Percentiles rank a stretch among this genome's conserved stretches.
Evolutionary conservation across 2,113 vertebrate species (phyloP).

Genomic region (Xenopus borealis): DNA sequence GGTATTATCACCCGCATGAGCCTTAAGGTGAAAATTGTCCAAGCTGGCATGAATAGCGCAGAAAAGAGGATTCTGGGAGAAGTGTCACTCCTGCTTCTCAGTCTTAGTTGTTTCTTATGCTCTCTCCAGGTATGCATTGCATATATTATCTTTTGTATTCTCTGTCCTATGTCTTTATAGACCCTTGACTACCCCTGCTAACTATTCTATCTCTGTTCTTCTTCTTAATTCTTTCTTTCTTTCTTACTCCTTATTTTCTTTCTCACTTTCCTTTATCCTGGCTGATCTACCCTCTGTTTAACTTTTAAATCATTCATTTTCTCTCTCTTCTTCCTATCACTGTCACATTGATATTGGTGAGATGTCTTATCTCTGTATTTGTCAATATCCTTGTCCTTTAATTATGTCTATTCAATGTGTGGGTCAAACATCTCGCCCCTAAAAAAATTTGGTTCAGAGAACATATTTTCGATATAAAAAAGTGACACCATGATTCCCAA

Average conservation of each 20-base stretch:
- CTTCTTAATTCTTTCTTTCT: not conserved
- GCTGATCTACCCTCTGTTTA: slow-evolving; percentile 20
- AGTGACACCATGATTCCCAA: too few relatives aligned
- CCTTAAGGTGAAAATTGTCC: slow-evolving; percentile 5
- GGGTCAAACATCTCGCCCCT: too few relatives aligned
- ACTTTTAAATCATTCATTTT: slow-evolving; percentile 20
- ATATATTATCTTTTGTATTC: not conserved
- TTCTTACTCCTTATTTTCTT: slow-evolving; percentile 41
- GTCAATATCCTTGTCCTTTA: not conserved
- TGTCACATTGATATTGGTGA: not conserved
- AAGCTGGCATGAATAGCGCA: not conserved
- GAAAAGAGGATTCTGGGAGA: slow-evolving; percentile 16
- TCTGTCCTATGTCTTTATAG: not conserved
- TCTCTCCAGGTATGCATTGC: not conserved
- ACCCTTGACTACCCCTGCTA: not conserved
- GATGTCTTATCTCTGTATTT: not conserved
- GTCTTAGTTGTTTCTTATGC: not conserved
- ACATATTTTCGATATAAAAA: too few relatives aligned
- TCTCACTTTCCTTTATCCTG: slow-evolving; percentile 29
- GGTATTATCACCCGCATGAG: slow-evolving; percentile 49
- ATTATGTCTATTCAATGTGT: slow-evolving; percentile 38
- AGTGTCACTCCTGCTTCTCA: not conserved
- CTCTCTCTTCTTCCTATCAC: not conserved
- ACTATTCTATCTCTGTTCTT: not conserved
- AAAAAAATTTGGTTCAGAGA: too few relatives aligned